Evolutionary conservation across 2,797 vertebrate species (phyloP).

Genomic region (Anguilla pacifica): DNA sequence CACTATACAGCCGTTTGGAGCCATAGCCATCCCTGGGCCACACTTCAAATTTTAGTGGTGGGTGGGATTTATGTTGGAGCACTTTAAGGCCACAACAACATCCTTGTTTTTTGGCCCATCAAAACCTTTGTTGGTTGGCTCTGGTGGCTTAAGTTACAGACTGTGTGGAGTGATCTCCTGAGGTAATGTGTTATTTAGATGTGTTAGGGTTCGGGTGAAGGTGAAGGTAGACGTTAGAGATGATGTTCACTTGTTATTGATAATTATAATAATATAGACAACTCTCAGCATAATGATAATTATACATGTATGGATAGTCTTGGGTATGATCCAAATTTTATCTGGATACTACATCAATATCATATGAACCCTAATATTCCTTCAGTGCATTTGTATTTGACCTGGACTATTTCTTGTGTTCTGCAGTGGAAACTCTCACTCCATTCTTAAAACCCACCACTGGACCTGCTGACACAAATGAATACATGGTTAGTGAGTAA

Average conservation of each 20-base stretch:
- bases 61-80: slow-evolving; percentile 40
- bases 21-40: slow-evolving; percentile 1
- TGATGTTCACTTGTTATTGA: neutral
- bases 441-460: neutral
- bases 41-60: slow-evolving; percentile 13
- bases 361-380: neutral
- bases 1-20: slow-evolving; percentile 57
- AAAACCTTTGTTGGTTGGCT: neutral
- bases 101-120: neutral
- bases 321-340: neutral
- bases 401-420: neutral
- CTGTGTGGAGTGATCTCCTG: neutral
- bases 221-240: neutral
- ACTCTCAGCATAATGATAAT: neutral
- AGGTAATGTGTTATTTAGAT: no score
- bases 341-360: neutral
- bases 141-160: neutral
- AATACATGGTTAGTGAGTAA: slow-evolving; percentile 20
- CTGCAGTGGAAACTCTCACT: slow-evolving; percentile 16
- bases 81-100: neutral
- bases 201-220: neutral
- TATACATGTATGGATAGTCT: neutral
- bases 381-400: neutral
- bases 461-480: neutral
- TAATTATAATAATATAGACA: neutral